These are phyloP conservation scores for Lasiurus cinereus DNA, from an alignment of 2,113 vertebrate genomes.

Conservation along the genomic window DNA sequence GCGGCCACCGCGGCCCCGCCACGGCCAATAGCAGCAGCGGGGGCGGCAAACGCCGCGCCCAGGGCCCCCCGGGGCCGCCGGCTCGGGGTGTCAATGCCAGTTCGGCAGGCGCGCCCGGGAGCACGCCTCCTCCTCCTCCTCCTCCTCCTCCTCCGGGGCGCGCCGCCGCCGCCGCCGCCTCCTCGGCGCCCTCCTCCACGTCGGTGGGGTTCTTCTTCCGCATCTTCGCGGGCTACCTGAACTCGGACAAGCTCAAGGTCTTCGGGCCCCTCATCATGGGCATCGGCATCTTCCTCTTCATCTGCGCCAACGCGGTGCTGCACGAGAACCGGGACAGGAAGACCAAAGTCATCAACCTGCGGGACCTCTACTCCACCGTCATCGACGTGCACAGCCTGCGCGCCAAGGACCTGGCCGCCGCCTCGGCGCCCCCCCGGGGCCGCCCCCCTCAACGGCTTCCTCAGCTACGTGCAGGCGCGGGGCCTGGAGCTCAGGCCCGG, in stretches of 20 bases:
- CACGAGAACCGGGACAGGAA: constrained; percentile 97
- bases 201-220: constrained; percentile 88
- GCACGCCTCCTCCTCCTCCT: background rate
- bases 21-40: background rate
- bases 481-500: constrained; percentile 88
- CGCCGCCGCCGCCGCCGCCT: background rate
- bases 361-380: constrained; percentile 98
- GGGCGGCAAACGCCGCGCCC: constrained; percentile 70
- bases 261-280: constrained; percentile 98
- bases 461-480: constrained; percentile 91
- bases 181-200: constrained; percentile 51
- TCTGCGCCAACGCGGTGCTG: constrained; percentile 97
- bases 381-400: constrained; percentile 96
- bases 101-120: background rate
- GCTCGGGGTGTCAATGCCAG: constrained; percentile 75
- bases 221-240: constrained; percentile 93
- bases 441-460: constrained; percentile 93
- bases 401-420: constrained; percentile 89
- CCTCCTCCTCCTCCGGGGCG: background rate
- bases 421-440: constrained; percentile 65
- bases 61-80: constrained; percentile 59
- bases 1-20: background rate
- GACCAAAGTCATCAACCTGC: constrained; percentile 97
- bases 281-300: constrained; percentile 98
- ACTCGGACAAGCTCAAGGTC: constrained; percentile 97